Evolutionary conservation across 2,888 invertebrate genomes (phyloP).

Genomic region (Agonopterix heracliana): DNA sequence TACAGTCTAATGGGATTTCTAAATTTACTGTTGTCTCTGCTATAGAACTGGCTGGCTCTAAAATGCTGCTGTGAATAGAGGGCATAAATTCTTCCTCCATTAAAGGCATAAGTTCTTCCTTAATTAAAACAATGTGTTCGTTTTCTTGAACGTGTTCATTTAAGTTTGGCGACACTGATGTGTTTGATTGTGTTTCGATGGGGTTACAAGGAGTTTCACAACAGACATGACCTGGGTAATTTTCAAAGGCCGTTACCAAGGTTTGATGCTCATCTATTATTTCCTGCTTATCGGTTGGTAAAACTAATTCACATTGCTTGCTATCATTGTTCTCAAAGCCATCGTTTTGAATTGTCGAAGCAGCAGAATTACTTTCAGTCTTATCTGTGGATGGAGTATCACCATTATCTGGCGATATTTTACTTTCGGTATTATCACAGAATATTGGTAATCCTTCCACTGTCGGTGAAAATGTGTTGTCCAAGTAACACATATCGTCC

Average conservation of each 20-base stretch:
- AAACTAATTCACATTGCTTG: conserved; percentile 18
- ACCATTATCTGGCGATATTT: conserved; percentile 65
- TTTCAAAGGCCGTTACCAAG: conserved; percentile 21
- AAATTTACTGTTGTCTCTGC: conserved; percentile 72
- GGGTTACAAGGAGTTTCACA: conserved; percentile 13
- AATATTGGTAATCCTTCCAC: conserved; percentile 78
- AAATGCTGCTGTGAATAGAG: conserved; percentile 76
- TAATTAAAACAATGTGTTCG: conserved; percentile 20
- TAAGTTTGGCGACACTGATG: conserved; percentile 6
- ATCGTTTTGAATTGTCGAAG: conserved; percentile 70
- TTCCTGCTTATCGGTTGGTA: conserved; percentile 46
- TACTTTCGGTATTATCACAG: conserved; percentile 59
- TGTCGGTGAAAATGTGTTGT: conserved; percentile 80
- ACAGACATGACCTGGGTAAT: conserved; percentile 11
- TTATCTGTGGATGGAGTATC: conserved; percentile 76
- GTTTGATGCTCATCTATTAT: conserved; percentile 36
- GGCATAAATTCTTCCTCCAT: conserved; percentile 79
- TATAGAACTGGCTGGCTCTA: conserved; percentile 75
- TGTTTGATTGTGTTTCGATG: background rate
- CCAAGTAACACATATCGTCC: conserved; percentile 81
- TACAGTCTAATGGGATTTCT: conserved; percentile 70
- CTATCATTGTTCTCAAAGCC: conserved; percentile 40
- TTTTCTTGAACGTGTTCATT: conserved; percentile 11
- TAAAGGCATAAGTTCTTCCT: conserved; percentile 37
- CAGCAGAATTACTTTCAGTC: conserved; percentile 71